Evolutionary conservation across 2,113 vertebrate species (phyloP).

Genomic region (Alaudala cheleensis): DNA sequence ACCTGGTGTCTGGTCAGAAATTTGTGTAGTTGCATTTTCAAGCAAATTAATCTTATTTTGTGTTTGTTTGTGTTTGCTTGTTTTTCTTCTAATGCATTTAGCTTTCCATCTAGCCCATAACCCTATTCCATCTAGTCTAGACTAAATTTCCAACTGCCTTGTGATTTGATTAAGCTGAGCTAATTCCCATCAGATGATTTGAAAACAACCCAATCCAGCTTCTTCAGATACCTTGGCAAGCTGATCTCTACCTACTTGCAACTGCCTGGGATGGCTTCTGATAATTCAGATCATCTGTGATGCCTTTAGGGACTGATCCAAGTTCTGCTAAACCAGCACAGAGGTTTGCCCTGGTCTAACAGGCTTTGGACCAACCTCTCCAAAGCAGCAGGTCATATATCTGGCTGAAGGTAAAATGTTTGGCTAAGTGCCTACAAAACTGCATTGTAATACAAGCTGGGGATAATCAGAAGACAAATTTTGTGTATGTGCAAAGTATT

Average conservation of each 20-base stretch:
- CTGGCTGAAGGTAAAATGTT: conserved; percentile 32
- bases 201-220: conserved; percentile 14
- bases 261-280: background rate
- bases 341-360: background rate
- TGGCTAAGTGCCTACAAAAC: conserved; percentile 27
- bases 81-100: background rate
- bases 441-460: conserved; percentile 20
- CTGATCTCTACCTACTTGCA: conserved; percentile 3
- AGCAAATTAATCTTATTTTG: background rate
- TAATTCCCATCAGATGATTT: conserved; percentile 48
- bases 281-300: conserved; percentile 50
- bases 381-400: conserved; percentile 33
- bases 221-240: conserved; percentile 28
- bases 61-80: background rate
- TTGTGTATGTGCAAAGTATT: conserved; percentile 38
- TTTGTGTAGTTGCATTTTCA: background rate
- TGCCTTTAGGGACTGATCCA: background rate
- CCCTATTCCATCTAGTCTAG: background rate
- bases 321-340: conserved; percentile 23
- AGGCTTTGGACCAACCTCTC: conserved; percentile 17
- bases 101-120: background rate
- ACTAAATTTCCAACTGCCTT: conserved; percentile 13
- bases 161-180: conserved; percentile 29
- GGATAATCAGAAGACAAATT: conserved; percentile 58
- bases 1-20: background rate